Conservation (phyloP, 1,140 invertebrate species). For the Trachymyrmex septentrionalis region DNA sequence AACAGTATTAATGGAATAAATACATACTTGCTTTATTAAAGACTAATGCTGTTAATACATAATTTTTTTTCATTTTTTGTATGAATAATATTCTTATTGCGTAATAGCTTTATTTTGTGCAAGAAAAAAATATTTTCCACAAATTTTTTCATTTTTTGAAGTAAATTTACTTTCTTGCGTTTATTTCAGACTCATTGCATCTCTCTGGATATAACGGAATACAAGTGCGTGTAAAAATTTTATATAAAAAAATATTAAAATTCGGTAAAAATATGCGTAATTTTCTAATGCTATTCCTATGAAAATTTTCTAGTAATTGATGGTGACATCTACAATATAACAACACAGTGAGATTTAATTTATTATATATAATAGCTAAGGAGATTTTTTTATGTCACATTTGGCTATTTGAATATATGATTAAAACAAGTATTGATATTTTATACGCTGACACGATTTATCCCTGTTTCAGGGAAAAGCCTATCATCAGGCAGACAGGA, state of each 20-base stretch:
- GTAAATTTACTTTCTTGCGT: slow-evolving; percentile 2
- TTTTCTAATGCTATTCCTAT: slow-evolving; percentile 1
- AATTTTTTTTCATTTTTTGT: neutral
- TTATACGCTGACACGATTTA: slow-evolving; percentile 55
- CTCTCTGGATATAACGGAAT: neutral
- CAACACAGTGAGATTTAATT: slow-evolving; percentile 19
- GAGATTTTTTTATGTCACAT: neutral
- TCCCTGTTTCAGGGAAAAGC: slow-evolving; percentile 72
- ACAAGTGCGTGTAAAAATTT: slow-evolving; percentile 13
- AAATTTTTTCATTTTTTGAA: slow-evolving; percentile 7
- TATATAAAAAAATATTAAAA: neutral
- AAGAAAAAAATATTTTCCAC: neutral
- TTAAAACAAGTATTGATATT: neutral
- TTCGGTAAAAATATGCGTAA: neutral
- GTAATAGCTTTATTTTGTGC: slow-evolving; percentile 3
- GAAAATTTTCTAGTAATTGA: neutral
- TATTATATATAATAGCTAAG: neutral
- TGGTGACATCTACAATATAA: neutral
- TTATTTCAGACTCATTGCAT: slow-evolving; percentile 8
- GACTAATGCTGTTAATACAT: neutral
- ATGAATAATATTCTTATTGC: slow-evolving; percentile 8
- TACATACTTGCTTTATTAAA: neutral
- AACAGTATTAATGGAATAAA: neutral
- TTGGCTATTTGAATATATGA: neutral
- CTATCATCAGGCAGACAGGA: slow-evolving; percentile 37